Evolutionary conservation across 2,888 invertebrate genomes (phyloP).

Genomic region (Lasioglossum figueresi): DNA sequence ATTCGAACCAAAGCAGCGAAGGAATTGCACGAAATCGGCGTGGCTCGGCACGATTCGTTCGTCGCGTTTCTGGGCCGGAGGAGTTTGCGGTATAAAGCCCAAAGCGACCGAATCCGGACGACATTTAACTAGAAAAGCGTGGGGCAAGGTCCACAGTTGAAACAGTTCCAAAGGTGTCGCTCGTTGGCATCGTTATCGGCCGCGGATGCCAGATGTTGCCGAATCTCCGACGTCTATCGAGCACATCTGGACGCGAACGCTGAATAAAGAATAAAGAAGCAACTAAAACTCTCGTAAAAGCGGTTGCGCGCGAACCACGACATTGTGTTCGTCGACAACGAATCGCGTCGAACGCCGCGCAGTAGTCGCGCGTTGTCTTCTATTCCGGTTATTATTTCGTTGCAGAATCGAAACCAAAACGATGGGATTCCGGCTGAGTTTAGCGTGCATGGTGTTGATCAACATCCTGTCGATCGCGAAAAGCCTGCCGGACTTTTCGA

Average conservation of each 20-base stretch:
- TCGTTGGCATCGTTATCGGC: conserved; percentile 50
- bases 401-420: conserved; percentile 46
- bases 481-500: conserved; percentile 80
- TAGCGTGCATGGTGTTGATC: conserved; percentile 58
- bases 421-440: conserved; percentile 63
- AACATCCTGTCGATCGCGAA: conserved; percentile 55
- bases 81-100: conserved; percentile 15
- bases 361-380: neutral
- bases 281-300: neutral
- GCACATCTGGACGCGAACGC: conserved; percentile 27
- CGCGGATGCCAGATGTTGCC: conserved; percentile 57
- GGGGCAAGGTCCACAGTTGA: conserved; percentile 40
- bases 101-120: conserved; percentile 27
- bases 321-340: neutral
- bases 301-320: neutral
- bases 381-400: neutral
- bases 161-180: conserved; percentile 52
- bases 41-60: conserved; percentile 22
- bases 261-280: conserved; percentile 3
- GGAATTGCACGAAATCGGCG: neutral
- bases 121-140: conserved; percentile 43
- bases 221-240: conserved; percentile 42
- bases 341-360: neutral
- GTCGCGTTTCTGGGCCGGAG: conserved; percentile 15
- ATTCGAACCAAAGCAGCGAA: neutral